phyloP scores from a whole-genome alignment of 2,113 vertebrate species.

The Eudyptes chrysolophus region DNA sequence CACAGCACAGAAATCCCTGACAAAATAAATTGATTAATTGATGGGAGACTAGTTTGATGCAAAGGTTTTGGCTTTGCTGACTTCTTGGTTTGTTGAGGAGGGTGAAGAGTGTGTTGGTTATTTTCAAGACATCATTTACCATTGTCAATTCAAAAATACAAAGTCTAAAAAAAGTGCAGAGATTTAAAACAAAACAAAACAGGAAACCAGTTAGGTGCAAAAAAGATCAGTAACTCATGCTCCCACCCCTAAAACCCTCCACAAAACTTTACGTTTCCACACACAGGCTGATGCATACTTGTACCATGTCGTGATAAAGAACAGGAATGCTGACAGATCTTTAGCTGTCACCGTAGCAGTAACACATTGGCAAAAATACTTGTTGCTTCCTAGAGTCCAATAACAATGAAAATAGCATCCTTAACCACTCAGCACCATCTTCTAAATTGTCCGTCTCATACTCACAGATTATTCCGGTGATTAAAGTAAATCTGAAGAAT shows the following conservation, averaged over 20 bases:
- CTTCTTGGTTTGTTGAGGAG: neutral
- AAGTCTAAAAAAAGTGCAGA: neutral
- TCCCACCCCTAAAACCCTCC: neutral
- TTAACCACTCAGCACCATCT: neutral
- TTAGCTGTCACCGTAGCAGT: neutral
- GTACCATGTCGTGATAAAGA: neutral
- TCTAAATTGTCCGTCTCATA: neutral
- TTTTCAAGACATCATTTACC: neutral
- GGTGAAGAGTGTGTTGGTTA: neutral
- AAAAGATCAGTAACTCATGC: neutral
- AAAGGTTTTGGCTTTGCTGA: neutral
- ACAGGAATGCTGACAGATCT: neutral
- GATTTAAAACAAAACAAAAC: neutral
- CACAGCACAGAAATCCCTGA: neutral
- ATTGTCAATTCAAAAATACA: neutral
- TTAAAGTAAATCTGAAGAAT: neutral
- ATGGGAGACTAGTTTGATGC: neutral
- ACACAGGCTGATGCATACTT: neutral
- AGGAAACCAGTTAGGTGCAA: neutral
- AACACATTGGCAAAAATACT: neutral
- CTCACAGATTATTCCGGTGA: neutral
- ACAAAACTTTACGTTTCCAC: neutral
- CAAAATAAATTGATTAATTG: neutral
- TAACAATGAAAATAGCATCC: neutral
- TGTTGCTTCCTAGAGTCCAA: neutral